Base-by-base conservation (phyloP, 2,888 invertebrate genomes). In the Caenorhabditis auriculariae region DNA sequence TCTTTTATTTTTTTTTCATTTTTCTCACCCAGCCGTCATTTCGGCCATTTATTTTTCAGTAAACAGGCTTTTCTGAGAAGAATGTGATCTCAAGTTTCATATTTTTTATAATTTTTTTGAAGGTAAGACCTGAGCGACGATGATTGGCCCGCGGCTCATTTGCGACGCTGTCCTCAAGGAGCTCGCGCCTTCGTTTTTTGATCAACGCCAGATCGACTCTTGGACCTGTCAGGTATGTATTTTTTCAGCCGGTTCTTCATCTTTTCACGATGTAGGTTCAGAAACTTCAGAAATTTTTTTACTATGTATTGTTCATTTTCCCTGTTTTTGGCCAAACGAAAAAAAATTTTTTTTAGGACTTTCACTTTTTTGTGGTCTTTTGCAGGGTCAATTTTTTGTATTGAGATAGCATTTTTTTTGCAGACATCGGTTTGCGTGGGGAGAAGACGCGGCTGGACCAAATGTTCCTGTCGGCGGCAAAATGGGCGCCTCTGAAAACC, bases 401-500 rank as follows among this genome's bases (percentile, higher is more conserved):
- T 35, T 15, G 1, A 35, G n/a, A 35, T 35, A 1, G 12, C 23
- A 17, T 1, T 2, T 28, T 17, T 6, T 54, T 60, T 45, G 41
- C 39, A 63, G 74, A 53, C 45, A 50, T 35, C 66, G 72, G 12
- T 69, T 71, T 48, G 70, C 71, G 3, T 74, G 66, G 64, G 74
- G 74, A 59, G 62, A 66, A 28, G 74, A 74, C 52, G 74, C 74
- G 12, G 52, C 62, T 26, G 74, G 74, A 7, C 72, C 74, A 24
- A 56, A 74, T 52, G 69, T 75, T 7, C 72, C 74, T 9, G 75
- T 74, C 28, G 74, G 74, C 54, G 74, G 68, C 17, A 69, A 68
- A 39, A 68, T 71, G 68, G 76, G 76, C 38, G 66, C 68, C 24
- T 58, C 66, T 19, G 75, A 76, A 50, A 69, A 76, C 43, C 76